These are phyloP conservation scores for Ancistrus triradiatus DNA, from an alignment of 2,113 vertebrate genomes.

Conservation along the genomic window DNA sequence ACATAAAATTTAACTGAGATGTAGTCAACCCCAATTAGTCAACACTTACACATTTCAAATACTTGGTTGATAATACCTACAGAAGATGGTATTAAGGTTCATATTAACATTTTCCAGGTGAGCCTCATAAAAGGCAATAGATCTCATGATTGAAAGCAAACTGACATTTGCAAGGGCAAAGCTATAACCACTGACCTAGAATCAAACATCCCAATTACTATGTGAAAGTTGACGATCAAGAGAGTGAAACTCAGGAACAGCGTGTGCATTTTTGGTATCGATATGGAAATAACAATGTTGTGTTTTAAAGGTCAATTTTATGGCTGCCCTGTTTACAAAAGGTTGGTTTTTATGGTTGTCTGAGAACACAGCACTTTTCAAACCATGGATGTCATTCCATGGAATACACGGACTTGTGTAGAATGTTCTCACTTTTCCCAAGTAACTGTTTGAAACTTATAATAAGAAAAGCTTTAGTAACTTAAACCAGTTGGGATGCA, in stretches of 20 bases:
- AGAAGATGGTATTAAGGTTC: not conserved
- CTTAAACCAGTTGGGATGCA: not conserved
- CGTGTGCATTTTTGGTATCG: not conserved
- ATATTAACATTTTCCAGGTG: too few relatives aligned
- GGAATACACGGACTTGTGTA: too few relatives aligned
- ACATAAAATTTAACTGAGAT: not conserved
- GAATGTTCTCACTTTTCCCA: too few relatives aligned
- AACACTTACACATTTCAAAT: not conserved
- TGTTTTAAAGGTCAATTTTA: slow-evolving; percentile 53
- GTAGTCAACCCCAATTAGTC: not conserved
- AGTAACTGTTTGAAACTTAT: too few relatives aligned
- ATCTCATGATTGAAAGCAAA: too few relatives aligned
- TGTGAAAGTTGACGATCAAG: too few relatives aligned
- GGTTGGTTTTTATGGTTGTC: slow-evolving; percentile 39
- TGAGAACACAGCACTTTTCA: slow-evolving; percentile 6
- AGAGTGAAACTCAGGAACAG: not conserved
- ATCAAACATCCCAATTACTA: too few relatives aligned
- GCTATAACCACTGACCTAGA: too few relatives aligned
- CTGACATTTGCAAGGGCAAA: too few relatives aligned
- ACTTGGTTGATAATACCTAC: not conserved
- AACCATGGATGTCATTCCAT: slow-evolving; percentile 9
- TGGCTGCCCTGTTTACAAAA: slow-evolving; percentile 44
- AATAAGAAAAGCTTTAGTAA: not conserved
- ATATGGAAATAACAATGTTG: not conserved
- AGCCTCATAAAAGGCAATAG: too few relatives aligned